Evolutionary conservation across 2,888 invertebrate genomes (phyloP).

Genomic region (Muschampia staudingeri): DNA sequence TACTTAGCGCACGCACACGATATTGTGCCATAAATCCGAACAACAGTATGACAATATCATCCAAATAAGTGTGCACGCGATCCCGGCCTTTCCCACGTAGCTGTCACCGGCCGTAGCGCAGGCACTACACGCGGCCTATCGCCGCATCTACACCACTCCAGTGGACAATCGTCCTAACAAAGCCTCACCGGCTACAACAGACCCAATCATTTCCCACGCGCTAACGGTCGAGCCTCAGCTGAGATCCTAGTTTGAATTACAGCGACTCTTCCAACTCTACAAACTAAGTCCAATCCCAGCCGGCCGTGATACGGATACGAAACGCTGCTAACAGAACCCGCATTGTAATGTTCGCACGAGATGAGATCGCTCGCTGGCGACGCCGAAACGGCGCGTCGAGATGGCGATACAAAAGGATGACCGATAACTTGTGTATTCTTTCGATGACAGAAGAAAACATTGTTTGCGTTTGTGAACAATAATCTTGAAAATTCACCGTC

Average conservation of each 20-base stretch:
- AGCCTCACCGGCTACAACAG: conserved; percentile 82
- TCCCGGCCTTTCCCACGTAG: conserved; percentile 87
- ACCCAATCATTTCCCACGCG: conserved; percentile 90
- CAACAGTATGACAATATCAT: conserved; percentile 76
- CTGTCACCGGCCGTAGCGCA: conserved; percentile 84
- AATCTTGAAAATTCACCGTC: conserved; percentile 80
- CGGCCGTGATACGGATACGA: conserved; percentile 73
- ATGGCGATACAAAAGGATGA: conserved; percentile 89
- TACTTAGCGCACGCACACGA: conserved; percentile 46
- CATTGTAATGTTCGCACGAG: conserved; percentile 79
- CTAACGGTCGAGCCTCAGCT: conserved; percentile 88
- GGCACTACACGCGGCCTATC: conserved; percentile 82
- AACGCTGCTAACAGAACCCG: conserved; percentile 75
- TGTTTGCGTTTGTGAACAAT: conserved; percentile 83
- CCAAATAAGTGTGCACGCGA: conserved; percentile 78
- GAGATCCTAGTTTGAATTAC: conserved; percentile 87
- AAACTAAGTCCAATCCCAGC: conserved; percentile 80
- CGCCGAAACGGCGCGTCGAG: conserved; percentile 80
- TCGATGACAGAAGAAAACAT: conserved; percentile 88
- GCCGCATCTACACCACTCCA: conserved; percentile 87
- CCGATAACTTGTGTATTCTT: conserved; percentile 87
- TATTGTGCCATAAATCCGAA: conserved; percentile 47
- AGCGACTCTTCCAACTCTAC: conserved; percentile 81
- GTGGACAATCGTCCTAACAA: conserved; percentile 91
- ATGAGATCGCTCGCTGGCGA: conserved; percentile 71